Conservation (phyloP, 1,140 invertebrate genomes). For the Rhopalosiphum maidis region DNA sequence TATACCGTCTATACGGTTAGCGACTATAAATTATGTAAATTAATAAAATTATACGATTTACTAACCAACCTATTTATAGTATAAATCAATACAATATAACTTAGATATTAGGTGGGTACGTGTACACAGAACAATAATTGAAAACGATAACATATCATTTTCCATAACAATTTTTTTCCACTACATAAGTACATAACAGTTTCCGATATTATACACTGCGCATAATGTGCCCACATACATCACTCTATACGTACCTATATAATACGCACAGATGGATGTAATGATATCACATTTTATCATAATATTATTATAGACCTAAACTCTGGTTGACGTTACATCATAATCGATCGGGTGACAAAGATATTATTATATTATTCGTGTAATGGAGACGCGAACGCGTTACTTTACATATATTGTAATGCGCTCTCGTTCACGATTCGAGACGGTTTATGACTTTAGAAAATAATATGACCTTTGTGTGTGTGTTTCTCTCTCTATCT, state of each 20-base stretch:
- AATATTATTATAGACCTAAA: not conserved
- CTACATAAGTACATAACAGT: not conserved
- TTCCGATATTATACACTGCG: not conserved
- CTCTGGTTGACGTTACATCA: not conserved
- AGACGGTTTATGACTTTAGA: conserved; percentile 49
- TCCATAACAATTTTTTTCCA: not conserved
- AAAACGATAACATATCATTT: not conserved
- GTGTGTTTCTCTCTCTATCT: not conserved
- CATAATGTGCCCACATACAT: not conserved
- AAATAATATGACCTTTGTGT: conserved; percentile 44
- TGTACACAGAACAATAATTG: not conserved
- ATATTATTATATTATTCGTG: not conserved
- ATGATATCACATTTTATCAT: not conserved
- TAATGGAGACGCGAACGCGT: conserved; percentile 41
- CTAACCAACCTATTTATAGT: not conserved
- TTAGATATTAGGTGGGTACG: not conserved
- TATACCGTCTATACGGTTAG: not conserved
- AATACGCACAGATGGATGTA: not conserved
- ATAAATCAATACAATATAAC: not conserved
- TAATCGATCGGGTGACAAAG: not conserved
- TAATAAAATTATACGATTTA: not conserved
- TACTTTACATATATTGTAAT: conserved; percentile 34
- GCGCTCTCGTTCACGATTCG: conserved; percentile 15
- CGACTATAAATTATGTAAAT: not conserved
- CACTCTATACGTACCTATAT: not conserved